These are phyloP conservation scores for Aphelinus certus DNA, from an alignment of 1,140 invertebrate species.

Conservation along the genomic window DNA sequence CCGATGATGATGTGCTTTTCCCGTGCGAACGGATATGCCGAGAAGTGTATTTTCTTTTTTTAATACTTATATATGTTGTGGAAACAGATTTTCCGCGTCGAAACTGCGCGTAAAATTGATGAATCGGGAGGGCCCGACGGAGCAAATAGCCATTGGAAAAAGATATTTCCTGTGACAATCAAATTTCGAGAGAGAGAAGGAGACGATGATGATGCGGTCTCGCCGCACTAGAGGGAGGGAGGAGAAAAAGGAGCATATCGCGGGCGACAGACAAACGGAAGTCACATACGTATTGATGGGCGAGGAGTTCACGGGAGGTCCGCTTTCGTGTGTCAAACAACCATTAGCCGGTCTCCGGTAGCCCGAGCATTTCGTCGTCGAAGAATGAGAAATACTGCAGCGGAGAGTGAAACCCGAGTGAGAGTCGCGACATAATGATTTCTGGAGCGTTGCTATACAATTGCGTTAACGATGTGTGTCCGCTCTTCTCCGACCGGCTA, in stretches of 20 bases:
- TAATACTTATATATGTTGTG: background rate
- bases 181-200: background rate
- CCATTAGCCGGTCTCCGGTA: conserved; percentile 2
- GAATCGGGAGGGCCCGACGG: background rate
- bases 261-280: conserved; percentile 15
- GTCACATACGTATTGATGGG: background rate
- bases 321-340: background rate
- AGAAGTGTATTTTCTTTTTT: background rate
- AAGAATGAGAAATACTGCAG: no score
- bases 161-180: conserved; percentile 31
- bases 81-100: background rate
- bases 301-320: conserved; percentile 31
- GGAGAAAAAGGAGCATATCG: conserved; percentile 7
- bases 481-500: no score
- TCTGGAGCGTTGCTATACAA: no score
- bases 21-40: conserved; percentile 23
- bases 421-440: no score
- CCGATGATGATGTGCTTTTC: no score
- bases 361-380: no score
- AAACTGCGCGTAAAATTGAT: conserved; percentile 12
- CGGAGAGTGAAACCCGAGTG: no score
- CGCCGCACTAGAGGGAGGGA: background rate
- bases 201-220: conserved; percentile 5
- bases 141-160: conserved; percentile 2
- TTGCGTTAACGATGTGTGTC: no score